Evolutionary conservation across 2,113 vertebrate genomes (phyloP), one percentile per base, ranked within the genome.

Genomic region (Sinocyclocheilus anophthalmus): DNA sequence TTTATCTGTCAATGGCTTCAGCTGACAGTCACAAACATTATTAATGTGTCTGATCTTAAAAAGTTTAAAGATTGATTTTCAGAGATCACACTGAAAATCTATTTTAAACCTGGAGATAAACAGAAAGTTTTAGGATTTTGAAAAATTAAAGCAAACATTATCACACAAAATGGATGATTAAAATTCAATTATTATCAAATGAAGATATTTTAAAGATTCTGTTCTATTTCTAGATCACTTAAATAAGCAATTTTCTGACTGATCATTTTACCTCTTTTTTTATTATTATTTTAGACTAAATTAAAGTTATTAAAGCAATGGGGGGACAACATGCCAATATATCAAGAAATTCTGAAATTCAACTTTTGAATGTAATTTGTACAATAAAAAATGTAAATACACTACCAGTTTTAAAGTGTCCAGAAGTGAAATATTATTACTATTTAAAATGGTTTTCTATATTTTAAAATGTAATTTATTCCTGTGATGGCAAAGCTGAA

Each of bases 1-100:
- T 91, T 91, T 86, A 92, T 93, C 89, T 86, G 87, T 70, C 45
- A 76, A 30, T 50, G 45, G 45, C 73, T 50, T 45, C n/a, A 76
- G 73, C 73, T 50, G 45, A 50, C 45, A 76, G 86, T 85, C 78
- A 87, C 78, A 76, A 59, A 69, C 69, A 48, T 85, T 86, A 57
- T 84, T 79, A 86, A 80, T 80, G 65, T 84, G 88, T 84, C 50
- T 37, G 59, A 42, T 65, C 22, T 84, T 73, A 16, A 70, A 59
- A 80, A 30, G 20, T 67, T 5, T 33, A 30, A 18, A 69, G 30
- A 37, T 8, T 20, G 16, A 70, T 16, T 12, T 50, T 67, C 5
- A 33, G 65, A 67, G 65, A 33, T 33, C 69, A 86, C 75, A 84
- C 67, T 67, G 26, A 67, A 87, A 14, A 84, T 59, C 45, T 76